A percentile compares a stretch with the other conserved stretches of the same genome.
These are phyloP conservation scores for Megalonaias nervosa DNA, from an alignment of 1,140 invertebrate genomes.

Conservation along the genomic window DNA sequence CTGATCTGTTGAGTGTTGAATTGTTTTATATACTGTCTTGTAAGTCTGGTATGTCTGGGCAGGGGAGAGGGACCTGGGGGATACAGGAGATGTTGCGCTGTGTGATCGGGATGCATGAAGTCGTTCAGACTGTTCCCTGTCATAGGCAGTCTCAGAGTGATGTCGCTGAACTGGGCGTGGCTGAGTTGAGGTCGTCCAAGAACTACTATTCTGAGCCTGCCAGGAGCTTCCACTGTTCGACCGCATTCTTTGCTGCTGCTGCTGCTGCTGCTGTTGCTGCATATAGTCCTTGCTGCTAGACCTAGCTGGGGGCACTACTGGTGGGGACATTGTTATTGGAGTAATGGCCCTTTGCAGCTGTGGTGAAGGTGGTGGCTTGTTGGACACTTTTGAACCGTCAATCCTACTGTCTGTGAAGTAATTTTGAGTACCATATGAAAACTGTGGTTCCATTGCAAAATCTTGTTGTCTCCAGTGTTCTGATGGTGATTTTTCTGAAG, in stretches of 20 bases:
- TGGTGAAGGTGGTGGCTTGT: slow-evolving; percentile 60
- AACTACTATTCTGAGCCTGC: slow-evolving; percentile 11
- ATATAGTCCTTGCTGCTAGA: slow-evolving; percentile 66
- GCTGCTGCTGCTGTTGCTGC: slow-evolving; percentile 48
- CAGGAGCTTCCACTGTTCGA: slow-evolving; percentile 31
- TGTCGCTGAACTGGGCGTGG: slow-evolving; percentile 61
- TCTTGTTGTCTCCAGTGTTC: not conserved
- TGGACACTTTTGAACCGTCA: slow-evolving; percentile 42
- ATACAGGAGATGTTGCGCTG: slow-evolving; percentile 41
- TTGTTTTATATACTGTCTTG: slow-evolving; percentile 53
- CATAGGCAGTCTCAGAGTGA: slow-evolving; percentile 72
- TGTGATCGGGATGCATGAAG: slow-evolving; percentile 27
- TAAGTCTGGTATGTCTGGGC: slow-evolving; percentile 25
- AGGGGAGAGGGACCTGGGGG: slow-evolving; percentile 40
- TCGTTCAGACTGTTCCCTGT: slow-evolving; percentile 59
- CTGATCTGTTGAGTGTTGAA: slow-evolving; percentile 35
- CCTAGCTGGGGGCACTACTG: slow-evolving; percentile 71
- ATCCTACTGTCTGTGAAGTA: too few relatives aligned
- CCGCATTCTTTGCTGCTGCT: slow-evolving; percentile 36
- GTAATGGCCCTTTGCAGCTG: slow-evolving; percentile 68
- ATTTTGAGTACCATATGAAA: too few relatives aligned
- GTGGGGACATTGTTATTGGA: slow-evolving; percentile 71
- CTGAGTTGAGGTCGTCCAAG: slow-evolving; percentile 28
- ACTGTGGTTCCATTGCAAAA: too few relatives aligned
- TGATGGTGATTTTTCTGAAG: slow-evolving; percentile 43